Percentiles rank a stretch among this genome's conserved stretches.
phyloP scores from a whole-genome alignment of 2,888 invertebrate species.

The Heliconius erato region DNA sequence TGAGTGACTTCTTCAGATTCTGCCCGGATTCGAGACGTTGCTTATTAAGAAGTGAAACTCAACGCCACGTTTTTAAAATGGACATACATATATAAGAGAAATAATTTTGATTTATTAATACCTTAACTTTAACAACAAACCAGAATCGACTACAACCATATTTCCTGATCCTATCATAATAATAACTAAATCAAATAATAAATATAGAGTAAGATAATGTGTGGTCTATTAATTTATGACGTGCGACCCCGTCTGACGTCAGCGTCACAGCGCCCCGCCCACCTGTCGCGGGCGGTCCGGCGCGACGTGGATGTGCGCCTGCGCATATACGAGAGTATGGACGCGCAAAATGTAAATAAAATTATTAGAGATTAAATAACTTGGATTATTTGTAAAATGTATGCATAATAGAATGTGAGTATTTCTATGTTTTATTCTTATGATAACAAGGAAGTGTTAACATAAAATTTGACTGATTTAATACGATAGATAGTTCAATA shows the following conservation, averaged over 20 bases:
- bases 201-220: conserved; percentile 28
- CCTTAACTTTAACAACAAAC: not conserved
- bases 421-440: not conserved
- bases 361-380: not conserved
- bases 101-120: not conserved
- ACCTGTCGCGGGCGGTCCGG: conserved; percentile 81
- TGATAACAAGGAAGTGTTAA: not conserved
- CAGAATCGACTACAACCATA: not conserved
- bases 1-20: too few relatives aligned
- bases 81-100: too few relatives aligned
- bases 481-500: too few relatives aligned
- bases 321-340: conserved; percentile 67
- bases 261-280: conserved; percentile 77
- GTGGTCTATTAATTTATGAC: conserved; percentile 39
- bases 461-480: too few relatives aligned
- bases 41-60: too few relatives aligned
- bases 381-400: not conserved
- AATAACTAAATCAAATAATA: conserved; percentile 14
- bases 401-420: not conserved
- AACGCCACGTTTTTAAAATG: too few relatives aligned
- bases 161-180: not conserved
- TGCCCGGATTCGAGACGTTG: too few relatives aligned
- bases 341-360: conserved; percentile 56
- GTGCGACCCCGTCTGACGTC: conserved; percentile 49
- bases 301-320: conserved; percentile 80